Evolutionary conservation across 30 jellyfish, hydroid and myxozoan genomes (phyloP).

Genomic region (Phacellophora camtschatica): DNA sequence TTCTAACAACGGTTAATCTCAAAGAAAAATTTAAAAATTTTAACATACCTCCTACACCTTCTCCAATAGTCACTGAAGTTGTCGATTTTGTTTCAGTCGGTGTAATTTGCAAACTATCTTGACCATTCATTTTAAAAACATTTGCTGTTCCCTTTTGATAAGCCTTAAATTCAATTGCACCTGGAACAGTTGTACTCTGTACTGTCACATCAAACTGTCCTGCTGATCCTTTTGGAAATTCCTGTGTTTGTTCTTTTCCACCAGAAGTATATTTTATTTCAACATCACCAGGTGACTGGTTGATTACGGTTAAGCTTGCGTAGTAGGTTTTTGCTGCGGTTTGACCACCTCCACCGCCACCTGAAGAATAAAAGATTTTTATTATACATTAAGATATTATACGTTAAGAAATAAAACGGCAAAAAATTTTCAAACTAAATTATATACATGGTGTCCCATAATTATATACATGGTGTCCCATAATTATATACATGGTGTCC

Average conservation of each 20-base stretch:
- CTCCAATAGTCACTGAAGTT: conserved; percentile 38
- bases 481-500: too few relatives aligned
- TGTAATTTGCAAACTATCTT: conserved; percentile 19
- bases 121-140: conserved; percentile 56
- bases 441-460: too few relatives aligned
- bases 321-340: conserved; percentile 53
- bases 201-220: conserved; percentile 66
- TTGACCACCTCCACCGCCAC: conserved; percentile 4
- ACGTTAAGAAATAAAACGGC: too few relatives aligned
- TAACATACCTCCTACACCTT: conserved; percentile 14
- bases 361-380: too few relatives aligned
- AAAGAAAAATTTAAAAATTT: too few relatives aligned
- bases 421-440: too few relatives aligned
- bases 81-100: conserved; percentile 59
- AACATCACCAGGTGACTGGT: conserved; percentile 63
- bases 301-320: conserved; percentile 68
- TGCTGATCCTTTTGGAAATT: conserved; percentile 62
- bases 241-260: conserved; percentile 56
- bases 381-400: too few relatives aligned
- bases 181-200: conserved; percentile 54
- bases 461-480: too few relatives aligned
- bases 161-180: conserved; percentile 75
- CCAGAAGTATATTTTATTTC: conserved; percentile 49
- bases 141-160: conserved; percentile 63
- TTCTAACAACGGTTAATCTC: too few relatives aligned